Base-by-base conservation (phyloP, 2,888 invertebrate species). In the Orchestes rusci region DNA sequence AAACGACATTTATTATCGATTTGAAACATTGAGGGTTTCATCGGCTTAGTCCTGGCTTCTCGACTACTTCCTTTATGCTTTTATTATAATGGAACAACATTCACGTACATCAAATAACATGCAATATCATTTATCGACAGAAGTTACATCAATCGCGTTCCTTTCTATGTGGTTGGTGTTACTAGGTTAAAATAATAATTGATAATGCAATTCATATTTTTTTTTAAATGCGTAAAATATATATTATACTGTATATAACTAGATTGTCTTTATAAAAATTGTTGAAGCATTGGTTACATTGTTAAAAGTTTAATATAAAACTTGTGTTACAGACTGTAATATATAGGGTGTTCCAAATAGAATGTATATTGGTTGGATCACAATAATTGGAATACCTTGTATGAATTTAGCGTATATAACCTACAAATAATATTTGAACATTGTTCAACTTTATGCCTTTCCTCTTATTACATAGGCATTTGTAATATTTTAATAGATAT, bases 401-500 rank as follows among this genome's bases (percentile, higher is more conserved):
- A 42, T 34, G 12, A 39, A 27, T 56, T 57, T 55, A 53, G 48
- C 53, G 51, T 54, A 50, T 52, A 40, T 42, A 45, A 29, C 36
- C 20, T 55, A 52, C 52, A 47, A 46, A 44, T 51, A 48, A 54
- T 44, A 49, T 52, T 54, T 54, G 55, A 49, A 59, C 55, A 44
- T 54, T 48, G 56, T 56, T 57, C 57, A 54, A 58, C 51, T 53
- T 56, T 58, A 57, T 57, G 57, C 57, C 56, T 57, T 59, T 56
- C 56, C 53, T 55, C 55, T 52, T 53, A 49, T 54, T 52, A 52
- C 12, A 38, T 42, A 46, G 29, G 54, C 53, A 54, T 57, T 59
- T 56, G 53, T 58, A 58, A 59, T 58, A 57, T 59, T 59, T 59
- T 58, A 58, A 55, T 58, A 58, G 55, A 53, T 43, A 38, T 44